Base-by-base conservation (phyloP, 2,888 invertebrate genomes). In the Pseudococcus jackbeardsleyi region DNA sequence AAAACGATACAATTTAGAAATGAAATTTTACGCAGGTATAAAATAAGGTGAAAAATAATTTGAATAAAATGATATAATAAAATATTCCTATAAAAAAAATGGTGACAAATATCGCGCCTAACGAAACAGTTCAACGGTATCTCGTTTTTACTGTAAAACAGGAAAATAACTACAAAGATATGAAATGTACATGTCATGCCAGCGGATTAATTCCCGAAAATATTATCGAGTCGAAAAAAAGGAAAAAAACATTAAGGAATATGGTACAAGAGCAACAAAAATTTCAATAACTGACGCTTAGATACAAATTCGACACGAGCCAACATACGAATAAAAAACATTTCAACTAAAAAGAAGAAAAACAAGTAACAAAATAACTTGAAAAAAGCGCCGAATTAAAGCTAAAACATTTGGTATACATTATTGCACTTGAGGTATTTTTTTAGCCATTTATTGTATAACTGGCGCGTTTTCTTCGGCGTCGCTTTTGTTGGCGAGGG, bases 361-460 rank as follows among this genome's bases (percentile, higher is more conserved):
- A 39, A 33, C 19, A 68, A 85, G 17, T 33, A 85, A 85, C 39
- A 39, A 64, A 59, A 64, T 12, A 85, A 85, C 39, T 64, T 1
- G 50, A 42, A 64, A 42, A 85, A 85, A 85, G 64, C 85, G 85
- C 19, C 15, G 33, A 46, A 86, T 50, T 86, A 86, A 86, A 86
- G 86, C 86, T 86, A 86, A 72, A 86, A 11, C n/a, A 86, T 86
- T 77, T 86, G 86, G 86, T 86, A 86, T 48, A 68, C 22, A 17
- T 72, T 85, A 85, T 85, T 85, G 85, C 85, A 85, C 85, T 26
- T 15, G 26, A 42, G 15, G 54, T 46, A 15, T 9, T 0, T 22
- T 77, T 46, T 42, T 33, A n/a, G 39, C 39, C n/a, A 59, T 26
- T 85, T 19, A 39, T 85, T 39, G 26, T 59, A 42, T 12, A 42